phyloP scores from a whole-genome alignment of 1,140 invertebrate species.

The Hyphantria cunea region DNA sequence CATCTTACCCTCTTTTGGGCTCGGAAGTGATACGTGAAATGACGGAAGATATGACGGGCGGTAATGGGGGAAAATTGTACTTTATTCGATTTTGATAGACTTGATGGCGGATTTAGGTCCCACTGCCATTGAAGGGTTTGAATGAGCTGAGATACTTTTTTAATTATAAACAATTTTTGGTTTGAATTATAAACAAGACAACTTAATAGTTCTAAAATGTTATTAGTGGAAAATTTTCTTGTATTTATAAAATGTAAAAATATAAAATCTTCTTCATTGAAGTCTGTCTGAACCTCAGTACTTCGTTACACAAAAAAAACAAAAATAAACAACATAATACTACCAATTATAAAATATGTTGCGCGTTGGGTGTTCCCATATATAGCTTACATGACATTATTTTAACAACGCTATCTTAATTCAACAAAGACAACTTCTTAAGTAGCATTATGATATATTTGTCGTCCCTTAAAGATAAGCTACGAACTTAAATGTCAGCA shows the following conservation, averaged over 20 bases:
- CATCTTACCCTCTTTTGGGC: constrained; percentile 69
- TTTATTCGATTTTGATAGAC: constrained; percentile 81
- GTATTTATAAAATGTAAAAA: no score
- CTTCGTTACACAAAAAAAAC: no score
- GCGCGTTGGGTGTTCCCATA: constrained; percentile 46
- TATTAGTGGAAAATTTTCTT: no score
- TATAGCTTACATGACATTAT: constrained; percentile 54
- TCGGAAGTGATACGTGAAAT: constrained; percentile 79
- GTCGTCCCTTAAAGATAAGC: constrained; percentile 44
- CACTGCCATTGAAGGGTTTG: constrained; percentile 57
- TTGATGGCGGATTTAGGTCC: constrained; percentile 72
- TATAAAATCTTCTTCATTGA: no score
- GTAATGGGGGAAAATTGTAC: constrained; percentile 79
- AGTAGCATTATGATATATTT: constrained; percentile 63
- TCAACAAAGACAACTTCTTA: constrained; percentile 57
- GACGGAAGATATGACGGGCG: constrained; percentile 76
- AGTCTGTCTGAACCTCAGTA: no score
- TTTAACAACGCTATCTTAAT: constrained; percentile 54
- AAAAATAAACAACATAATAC: neutral
- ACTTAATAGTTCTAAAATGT: no score
- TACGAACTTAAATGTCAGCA: constrained; percentile 7
- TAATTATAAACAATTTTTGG: constrained; percentile 17
- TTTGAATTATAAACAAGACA: neutral
- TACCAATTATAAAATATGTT: neutral
- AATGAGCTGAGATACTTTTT: constrained; percentile 32